A percentile compares a stretch with the other conserved stretches of the same genome.
phyloP scores from a whole-genome alignment of 2,888 invertebrate genomes.

The Andrena chrysosceles region DNA sequence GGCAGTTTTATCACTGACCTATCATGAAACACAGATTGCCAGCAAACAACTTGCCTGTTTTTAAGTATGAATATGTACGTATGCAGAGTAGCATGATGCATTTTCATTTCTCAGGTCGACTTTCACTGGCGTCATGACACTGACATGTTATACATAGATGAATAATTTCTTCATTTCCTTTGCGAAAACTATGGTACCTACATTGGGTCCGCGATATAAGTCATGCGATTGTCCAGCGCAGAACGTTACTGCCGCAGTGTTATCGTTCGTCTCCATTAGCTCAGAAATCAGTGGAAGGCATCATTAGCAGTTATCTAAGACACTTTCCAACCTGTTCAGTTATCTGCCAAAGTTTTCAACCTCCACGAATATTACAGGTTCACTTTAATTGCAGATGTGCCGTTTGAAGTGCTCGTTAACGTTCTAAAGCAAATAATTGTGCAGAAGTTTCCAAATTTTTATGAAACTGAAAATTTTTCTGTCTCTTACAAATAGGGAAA shows the following conservation, averaged over 20 bases:
- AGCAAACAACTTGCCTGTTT: neutral
- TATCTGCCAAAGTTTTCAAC: neutral
- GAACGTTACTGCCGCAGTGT: conserved; percentile 52
- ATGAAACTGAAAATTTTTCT: too few species aligned
- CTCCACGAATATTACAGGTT: neutral
- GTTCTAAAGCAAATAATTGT: too few species aligned
- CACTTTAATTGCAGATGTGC: neutral
- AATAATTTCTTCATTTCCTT: conserved; percentile 44
- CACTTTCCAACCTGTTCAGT: conserved; percentile 7
- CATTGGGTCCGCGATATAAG: conserved; percentile 43
- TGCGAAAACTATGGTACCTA: conserved; percentile 26
- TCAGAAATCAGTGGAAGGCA: conserved; percentile 32
- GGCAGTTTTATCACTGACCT: neutral
- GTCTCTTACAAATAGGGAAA: too few species aligned
- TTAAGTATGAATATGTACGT: conserved; percentile 6
- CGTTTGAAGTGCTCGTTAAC: neutral
- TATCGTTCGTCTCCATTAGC: conserved; percentile 60
- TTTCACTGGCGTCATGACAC: conserved; percentile 4
- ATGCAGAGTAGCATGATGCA: neutral
- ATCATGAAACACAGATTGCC: neutral
- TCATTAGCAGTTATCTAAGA: conserved; percentile 61
- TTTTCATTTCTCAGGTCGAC: conserved; percentile 19
- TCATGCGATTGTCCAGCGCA: conserved; percentile 18
- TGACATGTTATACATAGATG: neutral
- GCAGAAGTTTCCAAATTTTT: too few species aligned